Evolutionary conservation across 2,113 vertebrate species (phyloP), one percentile per base, ranked within the genome.

Genomic region (Coptodon rendalli): DNA sequence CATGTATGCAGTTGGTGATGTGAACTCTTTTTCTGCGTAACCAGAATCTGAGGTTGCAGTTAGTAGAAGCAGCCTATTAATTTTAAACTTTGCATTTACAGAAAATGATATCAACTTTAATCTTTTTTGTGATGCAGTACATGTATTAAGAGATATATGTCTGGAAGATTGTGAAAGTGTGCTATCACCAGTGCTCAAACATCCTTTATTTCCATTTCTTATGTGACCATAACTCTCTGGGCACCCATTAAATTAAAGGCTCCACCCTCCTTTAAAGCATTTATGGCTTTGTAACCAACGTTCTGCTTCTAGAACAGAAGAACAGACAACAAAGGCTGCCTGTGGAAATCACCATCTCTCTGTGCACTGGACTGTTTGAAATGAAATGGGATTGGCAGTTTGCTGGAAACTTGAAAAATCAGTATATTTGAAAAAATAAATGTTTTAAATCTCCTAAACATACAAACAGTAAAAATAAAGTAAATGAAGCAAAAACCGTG

Each of bases 191-290:
- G 19, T 76, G 45, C 48, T 63, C 87, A 89, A 82, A 90, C 10
- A 82, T 27, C 31, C 50, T 88, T 87, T 22, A 54, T 88, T 73
- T 27, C 16, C 56, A 50, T 14, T 36, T 87, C 38, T 36, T 34
- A 50, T 36, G 59, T 78, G 82, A 27, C 27, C 82, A 92, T 85
- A 87, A 87, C 87, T 90, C 71, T 89, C 56, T 2, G 16, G 45
- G 27, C 31, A 80, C 78, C 71, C 81, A 34, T 90, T 82, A 88
- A 89, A 88, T 79, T 14, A 3, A 87, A 83, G 50, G 54, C 17
- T 59, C 63, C 38, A 19, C 11, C 7, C 3, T 48, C 14, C 52
- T 78, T 80, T 16, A 83, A 84, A 86, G 17, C 48, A 76, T 19
- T 43, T 22, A 80, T 85, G 36, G 90, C 82, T 85, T 22, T 87